A percentile compares a stretch with the other conserved stretches of the same genome.
These are phyloP conservation scores for Dromius quadrimaculatus DNA, from an alignment of 2,888 invertebrate species.

Conservation along the genomic window DNA sequence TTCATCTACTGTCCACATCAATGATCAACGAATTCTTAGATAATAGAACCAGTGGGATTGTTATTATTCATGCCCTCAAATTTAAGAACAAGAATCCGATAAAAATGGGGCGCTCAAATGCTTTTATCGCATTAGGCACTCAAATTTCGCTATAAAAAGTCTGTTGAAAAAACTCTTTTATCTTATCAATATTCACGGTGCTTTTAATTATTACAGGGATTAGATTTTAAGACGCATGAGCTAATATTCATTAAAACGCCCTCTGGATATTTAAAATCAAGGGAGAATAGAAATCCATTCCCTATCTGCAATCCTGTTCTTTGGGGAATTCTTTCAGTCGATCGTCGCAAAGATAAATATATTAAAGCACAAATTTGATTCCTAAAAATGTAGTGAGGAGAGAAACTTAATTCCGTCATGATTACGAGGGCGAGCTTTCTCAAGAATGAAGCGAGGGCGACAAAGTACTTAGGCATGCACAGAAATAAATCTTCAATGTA, in stretches of 20 bases:
- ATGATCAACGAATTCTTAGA: too few species aligned
- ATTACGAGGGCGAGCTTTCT: slow-evolving; percentile 25
- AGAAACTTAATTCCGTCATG: slow-evolving; percentile 45
- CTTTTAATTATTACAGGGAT: slow-evolving; percentile 44
- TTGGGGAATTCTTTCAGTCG: slow-evolving; percentile 24
- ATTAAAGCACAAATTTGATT: slow-evolving; percentile 48
- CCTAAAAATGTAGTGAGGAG: slow-evolving; percentile 46
- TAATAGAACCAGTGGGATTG: too few species aligned
- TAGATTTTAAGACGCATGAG: slow-evolving; percentile 39
- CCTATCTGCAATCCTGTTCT: slow-evolving; percentile 6
- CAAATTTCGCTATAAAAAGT: background rate
- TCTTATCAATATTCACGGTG: slow-evolving; percentile 30
- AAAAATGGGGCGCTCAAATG: slow-evolving; percentile 2
- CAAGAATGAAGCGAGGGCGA: slow-evolving; percentile 2
- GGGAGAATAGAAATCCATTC: slow-evolving; percentile 36
- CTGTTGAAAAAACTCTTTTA: background rate
- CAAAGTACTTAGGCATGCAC: slow-evolving; percentile 48
- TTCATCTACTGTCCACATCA: too few species aligned
- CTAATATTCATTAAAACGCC: slow-evolving; percentile 51
- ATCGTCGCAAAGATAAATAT: slow-evolving; percentile 46
- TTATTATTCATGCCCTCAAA: too few species aligned
- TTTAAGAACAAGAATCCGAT: too few species aligned
- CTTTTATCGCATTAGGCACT: background rate
- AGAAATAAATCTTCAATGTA: slow-evolving; percentile 49
- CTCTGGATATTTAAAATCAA: slow-evolving; percentile 45